A percentile compares a stretch with the other conserved stretches of the same genome.
phyloP scores from a whole-genome alignment of 2,888 invertebrate genomes.

The Xestia ashworthii region DNA sequence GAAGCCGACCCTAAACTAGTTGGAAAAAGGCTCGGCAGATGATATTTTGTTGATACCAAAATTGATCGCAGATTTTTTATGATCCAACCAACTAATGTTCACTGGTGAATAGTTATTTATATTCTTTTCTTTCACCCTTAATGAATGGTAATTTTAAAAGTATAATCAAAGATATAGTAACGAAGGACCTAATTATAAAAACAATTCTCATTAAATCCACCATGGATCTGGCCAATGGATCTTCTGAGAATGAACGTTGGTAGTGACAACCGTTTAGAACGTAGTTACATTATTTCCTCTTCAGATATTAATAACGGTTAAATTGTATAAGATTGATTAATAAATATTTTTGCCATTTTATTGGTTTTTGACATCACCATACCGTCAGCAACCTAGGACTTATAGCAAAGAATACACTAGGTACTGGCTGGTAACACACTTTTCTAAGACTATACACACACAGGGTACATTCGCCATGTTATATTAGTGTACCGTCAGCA shows the following conservation, averaged over 20 bases:
- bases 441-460: neutral
- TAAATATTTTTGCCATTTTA: no score
- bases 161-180: neutral
- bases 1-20: no score
- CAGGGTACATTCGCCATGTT: neutral
- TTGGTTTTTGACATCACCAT: neutral
- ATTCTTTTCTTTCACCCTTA: neutral
- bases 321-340: no score
- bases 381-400: neutral
- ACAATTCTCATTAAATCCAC: no score
- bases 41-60: no score
- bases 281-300: neutral
- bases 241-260: no score
- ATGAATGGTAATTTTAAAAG: neutral
- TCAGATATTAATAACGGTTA: no score
- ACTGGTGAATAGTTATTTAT: neutral
- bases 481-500: constrained; percentile 35
- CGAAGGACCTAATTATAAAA: no score
- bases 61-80: neutral
- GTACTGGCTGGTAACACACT: constrained; percentile 79
- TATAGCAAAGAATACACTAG: constrained; percentile 68
- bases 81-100: neutral
- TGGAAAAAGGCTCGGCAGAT: no score
- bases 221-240: no score
- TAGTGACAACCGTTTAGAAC: neutral